Conservation (phyloP, 2,888 invertebrate species). For the Synergus umbraculus region DNA sequence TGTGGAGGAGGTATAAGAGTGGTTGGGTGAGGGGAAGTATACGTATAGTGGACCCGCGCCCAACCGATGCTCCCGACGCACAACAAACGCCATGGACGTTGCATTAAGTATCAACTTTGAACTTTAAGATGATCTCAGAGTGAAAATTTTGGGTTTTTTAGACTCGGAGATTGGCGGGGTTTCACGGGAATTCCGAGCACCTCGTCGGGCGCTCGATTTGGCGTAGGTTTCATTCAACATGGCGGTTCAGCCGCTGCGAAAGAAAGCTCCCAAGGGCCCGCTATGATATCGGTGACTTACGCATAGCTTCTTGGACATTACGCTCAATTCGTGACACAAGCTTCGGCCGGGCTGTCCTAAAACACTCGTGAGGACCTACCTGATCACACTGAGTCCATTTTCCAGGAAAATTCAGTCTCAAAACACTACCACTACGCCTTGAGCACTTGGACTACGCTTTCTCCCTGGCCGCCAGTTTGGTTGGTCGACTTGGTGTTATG, state of each 20-base stretch:
- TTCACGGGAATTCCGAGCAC: conserved; percentile 59
- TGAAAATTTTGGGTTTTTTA: conserved; percentile 47
- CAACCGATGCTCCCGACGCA: conserved; percentile 70
- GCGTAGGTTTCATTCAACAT: conserved; percentile 77
- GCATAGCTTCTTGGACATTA: conserved; percentile 59
- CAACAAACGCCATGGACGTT: conserved; percentile 66
- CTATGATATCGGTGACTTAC: conserved; percentile 63
- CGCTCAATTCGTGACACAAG: conserved; percentile 60
- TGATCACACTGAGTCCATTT: conserved; percentile 71
- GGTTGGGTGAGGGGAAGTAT: conserved; percentile 60
- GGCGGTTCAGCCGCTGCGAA: conserved; percentile 77
- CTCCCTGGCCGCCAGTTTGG: conserved; percentile 72
- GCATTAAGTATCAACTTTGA: conserved; percentile 39
- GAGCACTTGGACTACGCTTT: conserved; percentile 72
- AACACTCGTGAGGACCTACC: conserved; percentile 68
- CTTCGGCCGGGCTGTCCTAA: conserved; percentile 53
- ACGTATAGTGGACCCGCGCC: conserved; percentile 65
- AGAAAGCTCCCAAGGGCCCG: conserved; percentile 75
- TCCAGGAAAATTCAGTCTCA: conserved; percentile 68
- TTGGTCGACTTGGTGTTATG: conserved; percentile 71
- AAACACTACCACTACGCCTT: conserved; percentile 75
- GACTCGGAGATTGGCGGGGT: conserved; percentile 51
- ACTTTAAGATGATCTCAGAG: neutral
- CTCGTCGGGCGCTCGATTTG: conserved; percentile 70
- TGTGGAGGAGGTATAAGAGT: conserved; percentile 42